Percentiles rank a stretch among this genome's conserved stretches.
Evolutionary conservation across 30 jellyfish, hydroid and myxozoan genomes (phyloP).

Genomic region (Aurelia sp.): DNA sequence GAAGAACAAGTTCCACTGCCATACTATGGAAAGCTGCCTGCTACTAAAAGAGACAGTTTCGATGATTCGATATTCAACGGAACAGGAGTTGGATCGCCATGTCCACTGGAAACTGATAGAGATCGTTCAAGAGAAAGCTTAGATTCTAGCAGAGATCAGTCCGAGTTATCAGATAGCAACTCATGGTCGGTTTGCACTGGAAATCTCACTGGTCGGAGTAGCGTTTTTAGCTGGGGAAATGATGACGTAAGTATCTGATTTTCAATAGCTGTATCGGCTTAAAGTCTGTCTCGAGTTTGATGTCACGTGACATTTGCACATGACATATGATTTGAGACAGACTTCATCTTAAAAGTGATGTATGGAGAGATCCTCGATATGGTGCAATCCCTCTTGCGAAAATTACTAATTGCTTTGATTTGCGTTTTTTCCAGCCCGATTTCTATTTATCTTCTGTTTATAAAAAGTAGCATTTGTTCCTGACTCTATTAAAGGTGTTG

Average conservation of each 20-base stretch:
- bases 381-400: too few species aligned
- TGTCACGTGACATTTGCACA: too few species aligned
- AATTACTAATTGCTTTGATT: too few species aligned
- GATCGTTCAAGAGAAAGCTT: conserved; percentile 26
- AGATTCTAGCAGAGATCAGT: conserved; percentile 60
- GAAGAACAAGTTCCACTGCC: conserved; percentile 68
- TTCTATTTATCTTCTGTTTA: too few species aligned
- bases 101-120: conserved; percentile 26
- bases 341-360: too few species aligned
- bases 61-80: conserved; percentile 26
- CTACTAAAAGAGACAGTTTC: conserved; percentile 49
- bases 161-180: conserved; percentile 60
- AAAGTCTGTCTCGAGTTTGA: too few species aligned
- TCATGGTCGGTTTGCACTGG: conserved; percentile 82
- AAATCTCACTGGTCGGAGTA: conserved; percentile 85
- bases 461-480: too few species aligned
- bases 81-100: conserved; percentile 15
- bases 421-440: too few species aligned
- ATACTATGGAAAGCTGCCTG: conserved; percentile 42
- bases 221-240: conserved; percentile 93
- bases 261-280: background rate
- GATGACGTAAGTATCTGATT: conserved; percentile 76
- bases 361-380: too few species aligned
- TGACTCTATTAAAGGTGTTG: too few species aligned
- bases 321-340: too few species aligned